Base-by-base conservation (phyloP, 1,140 invertebrate genomes). In the Bombus pyrosoma region DNA sequence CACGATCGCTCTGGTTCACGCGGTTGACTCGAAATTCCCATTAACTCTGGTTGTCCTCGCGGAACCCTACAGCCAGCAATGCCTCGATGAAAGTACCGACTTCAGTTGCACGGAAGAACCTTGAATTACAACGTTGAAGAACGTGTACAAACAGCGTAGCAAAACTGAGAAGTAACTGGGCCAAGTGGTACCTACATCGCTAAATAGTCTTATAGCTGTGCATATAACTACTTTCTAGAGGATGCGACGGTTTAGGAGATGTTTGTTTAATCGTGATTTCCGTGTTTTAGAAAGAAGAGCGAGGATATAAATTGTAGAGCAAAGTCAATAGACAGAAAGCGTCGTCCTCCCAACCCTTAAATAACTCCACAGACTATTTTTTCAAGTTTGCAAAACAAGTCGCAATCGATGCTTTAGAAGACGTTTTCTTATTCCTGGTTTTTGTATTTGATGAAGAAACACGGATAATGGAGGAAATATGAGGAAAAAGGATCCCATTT, bases 11-110 rank as follows among this genome's bases (percentile, higher is more conserved):
- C 39, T 83, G 43, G 32, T 62, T 39, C 15, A 5, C 34, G 22
- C 47, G 37, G 25, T n/a, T 64, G 53, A 84, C 82, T 78, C 82
- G 82, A 84, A 84, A 84, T 84, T 78, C 75, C 64, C 82, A 77
- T 83, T 83, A 77, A 25, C 74, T 41, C 28, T 15, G 41, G 53
- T 41, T 62, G 32, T 75, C 43, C 64, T 53, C 41, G 53, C 34
- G 3, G 25, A 15, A 39, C 39, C 34, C 43, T 78, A 28, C 28
- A 34, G 12, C 15, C 25, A 8, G 34, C 39, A 66, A 64, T 28
- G 28, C 3, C 57, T 32, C 32, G 34, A 74, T 39, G 62, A 73
- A 81, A 57, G 68, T 32, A 47, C 13, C 43, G 66, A 10, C 18
- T 64, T 22, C 57, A 32, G 28, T 28, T 18, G 34, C 13, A 57